Evolutionary conservation across 2,888 invertebrate species (phyloP).

Genomic region (Onthophagus sagittarius): DNA sequence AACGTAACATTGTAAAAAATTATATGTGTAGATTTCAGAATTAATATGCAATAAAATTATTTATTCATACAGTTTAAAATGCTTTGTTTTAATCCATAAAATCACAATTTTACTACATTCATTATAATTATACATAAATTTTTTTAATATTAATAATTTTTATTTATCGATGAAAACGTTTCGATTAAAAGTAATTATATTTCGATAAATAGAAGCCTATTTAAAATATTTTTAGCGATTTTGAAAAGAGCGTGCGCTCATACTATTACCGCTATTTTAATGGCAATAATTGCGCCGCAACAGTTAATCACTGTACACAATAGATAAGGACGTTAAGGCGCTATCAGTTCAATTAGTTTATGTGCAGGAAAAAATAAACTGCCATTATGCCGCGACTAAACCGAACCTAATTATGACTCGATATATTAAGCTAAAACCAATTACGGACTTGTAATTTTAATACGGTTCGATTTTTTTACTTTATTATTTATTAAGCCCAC

Average conservation of each 20-base stretch:
- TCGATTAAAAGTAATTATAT: neutral
- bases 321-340: neutral
- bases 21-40: too few species aligned
- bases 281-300: neutral
- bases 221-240: neutral
- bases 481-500: neutral
- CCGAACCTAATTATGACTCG: neutral
- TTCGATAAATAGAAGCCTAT: neutral
- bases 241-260: neutral
- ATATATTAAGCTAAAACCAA: neutral
- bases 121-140: too few species aligned
- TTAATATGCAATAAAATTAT: too few species aligned
- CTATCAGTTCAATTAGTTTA: neutral
- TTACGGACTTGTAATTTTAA: neutral
- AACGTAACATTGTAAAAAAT: too few species aligned
- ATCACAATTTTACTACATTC: too few species aligned
- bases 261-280: neutral
- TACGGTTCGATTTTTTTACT: neutral
- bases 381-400: neutral
- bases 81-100: too few species aligned
- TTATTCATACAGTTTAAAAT: too few species aligned
- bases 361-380: neutral
- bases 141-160: too few species aligned
- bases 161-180: too few species aligned
- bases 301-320: neutral